These are phyloP conservation scores for Minunthozetes semirufus DNA, from an alignment of 2,888 invertebrate genomes.

Conservation along the genomic window DNA sequence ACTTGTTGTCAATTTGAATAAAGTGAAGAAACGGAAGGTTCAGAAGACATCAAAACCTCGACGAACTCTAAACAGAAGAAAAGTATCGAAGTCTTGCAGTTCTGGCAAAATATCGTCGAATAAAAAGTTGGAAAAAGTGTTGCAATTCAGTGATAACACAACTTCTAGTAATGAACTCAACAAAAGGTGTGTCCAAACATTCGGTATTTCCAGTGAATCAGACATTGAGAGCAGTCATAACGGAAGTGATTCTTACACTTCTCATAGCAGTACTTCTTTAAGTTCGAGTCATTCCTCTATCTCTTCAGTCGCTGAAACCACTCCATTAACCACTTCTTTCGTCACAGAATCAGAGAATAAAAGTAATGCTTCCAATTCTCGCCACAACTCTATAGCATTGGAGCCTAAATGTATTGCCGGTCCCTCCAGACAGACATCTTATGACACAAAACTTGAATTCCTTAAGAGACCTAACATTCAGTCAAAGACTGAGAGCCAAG, in stretches of 20 bases:
- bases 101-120: neutral
- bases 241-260: constrained; percentile 6
- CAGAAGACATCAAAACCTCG: neutral
- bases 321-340: neutral
- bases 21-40: constrained; percentile 22
- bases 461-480: neutral
- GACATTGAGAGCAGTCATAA: constrained; percentile 18
- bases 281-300: neutral
- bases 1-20: constrained; percentile 22
- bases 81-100: constrained; percentile 30
- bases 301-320: neutral
- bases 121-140: neutral
- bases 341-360: neutral
- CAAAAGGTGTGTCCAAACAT: neutral
- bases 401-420: constrained; percentile 19
- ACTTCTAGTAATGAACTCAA: constrained; percentile 4
- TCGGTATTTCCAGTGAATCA: constrained; percentile 15
- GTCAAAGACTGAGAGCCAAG: neutral
- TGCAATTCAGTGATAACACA: constrained; percentile 3
- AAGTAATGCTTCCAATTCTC: neutral
- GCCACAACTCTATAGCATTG: neutral
- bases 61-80: constrained; percentile 5
- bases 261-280: constrained; percentile 6
- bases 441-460: neutral
- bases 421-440: neutral